Evolutionary conservation across 2,888 invertebrate species (phyloP), one percentile per base, ranked within the genome.

Genomic region (Campoplex nolae): DNA sequence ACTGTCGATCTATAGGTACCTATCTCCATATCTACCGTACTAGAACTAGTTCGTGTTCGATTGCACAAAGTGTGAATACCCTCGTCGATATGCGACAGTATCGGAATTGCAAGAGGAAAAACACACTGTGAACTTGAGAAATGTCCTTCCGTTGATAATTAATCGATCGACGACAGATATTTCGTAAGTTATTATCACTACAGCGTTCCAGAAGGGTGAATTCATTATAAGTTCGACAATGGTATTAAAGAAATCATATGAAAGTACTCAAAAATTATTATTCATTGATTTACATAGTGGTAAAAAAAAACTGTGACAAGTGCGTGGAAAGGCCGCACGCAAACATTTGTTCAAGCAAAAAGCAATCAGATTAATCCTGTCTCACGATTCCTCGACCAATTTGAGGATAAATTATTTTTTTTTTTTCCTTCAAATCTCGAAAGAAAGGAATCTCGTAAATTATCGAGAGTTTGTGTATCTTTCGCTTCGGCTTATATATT

Each of bases 11-110:
- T 45, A 13, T 45, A 45, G 11, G 11, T 45, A 45, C 2, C 45
- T 45, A 11, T 13, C 9, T 45, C 3, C 2, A 11, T 13, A 45
- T 45, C 3, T 13, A 13, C 45, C 45, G 45, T 45, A 45, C 11
- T 45, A 45, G 45, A 45, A 45, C 7, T 7, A 8, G 3, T 68
- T 45, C 80, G 78, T 67, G 68, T 82, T 78, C 73, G 65, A 82
- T 62, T 82, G 82, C 67, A 78, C 73, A 77, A 74, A 85, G 78
- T 85, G 85, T 56, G 67, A 81, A 85, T 74, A 87, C 58, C 56
- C 73, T 78, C 77, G 76, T 73, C 73, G 67, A 83, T 67, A 80
- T 23, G 23, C 67, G 58, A 62, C 16, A 68, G 77, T 23, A 28
- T 56, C 58, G 18, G 32, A 73, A 70, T 56, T 3, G n/a, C 70